Evolutionary conservation across 2,888 invertebrate genomes (phyloP).

Genomic region (Anticlea derivata): DNA sequence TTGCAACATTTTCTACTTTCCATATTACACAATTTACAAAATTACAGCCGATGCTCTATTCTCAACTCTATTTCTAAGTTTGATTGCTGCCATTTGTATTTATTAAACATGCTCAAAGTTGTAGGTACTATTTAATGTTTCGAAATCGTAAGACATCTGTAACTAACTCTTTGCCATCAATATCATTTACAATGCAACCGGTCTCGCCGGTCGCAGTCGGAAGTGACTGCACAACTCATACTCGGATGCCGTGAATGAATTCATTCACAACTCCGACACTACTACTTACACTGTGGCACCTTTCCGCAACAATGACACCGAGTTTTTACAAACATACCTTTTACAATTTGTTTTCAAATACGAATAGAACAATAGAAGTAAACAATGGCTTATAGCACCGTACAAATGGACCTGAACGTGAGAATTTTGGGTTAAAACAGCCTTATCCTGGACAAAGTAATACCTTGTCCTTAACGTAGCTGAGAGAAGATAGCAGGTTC

Average conservation of each 20-base stretch:
- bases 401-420: constrained; percentile 76
- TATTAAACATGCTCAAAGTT: too few relatives aligned
- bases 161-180: constrained; percentile 40
- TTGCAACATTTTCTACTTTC: too few relatives aligned
- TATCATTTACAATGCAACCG: constrained; percentile 55
- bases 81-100: too few relatives aligned
- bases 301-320: constrained; percentile 49
- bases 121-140: not conserved
- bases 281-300: constrained; percentile 24
- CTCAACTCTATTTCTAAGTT: too few relatives aligned
- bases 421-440: constrained; percentile 72
- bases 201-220: constrained; percentile 45
- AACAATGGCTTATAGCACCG: constrained; percentile 75
- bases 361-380: constrained; percentile 71
- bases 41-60: too few relatives aligned
- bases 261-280: constrained; percentile 55
- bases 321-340: constrained; percentile 45
- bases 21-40: too few relatives aligned
- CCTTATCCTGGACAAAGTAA: constrained; percentile 55
- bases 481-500: not conserved
- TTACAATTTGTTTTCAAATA: constrained; percentile 68
- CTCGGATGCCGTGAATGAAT: constrained; percentile 52
- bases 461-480: constrained; percentile 16
- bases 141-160: constrained; percentile 1
- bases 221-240: constrained; percentile 65